A percentile compares a stretch with the other conserved stretches of the same genome.
Evolutionary conservation across 2,113 vertebrate species (phyloP).

Genomic region (Oenanthe melanoleuca): DNA sequence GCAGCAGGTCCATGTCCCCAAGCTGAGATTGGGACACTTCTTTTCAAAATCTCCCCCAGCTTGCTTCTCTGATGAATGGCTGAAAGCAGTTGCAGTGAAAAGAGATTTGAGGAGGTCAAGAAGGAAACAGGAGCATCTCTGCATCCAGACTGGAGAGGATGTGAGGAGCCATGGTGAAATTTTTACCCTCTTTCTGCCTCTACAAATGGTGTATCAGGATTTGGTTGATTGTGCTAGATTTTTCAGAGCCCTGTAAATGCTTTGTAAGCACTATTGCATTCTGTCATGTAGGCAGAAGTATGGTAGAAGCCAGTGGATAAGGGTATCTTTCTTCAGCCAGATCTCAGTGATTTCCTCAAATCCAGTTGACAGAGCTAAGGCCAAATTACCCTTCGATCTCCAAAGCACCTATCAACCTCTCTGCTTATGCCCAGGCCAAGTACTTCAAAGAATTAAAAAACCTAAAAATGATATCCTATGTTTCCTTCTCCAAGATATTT

Average conservation of each 20-base stretch:
- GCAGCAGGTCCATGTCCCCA: background rate
- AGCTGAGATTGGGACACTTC: background rate
- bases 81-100: background rate
- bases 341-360: background rate
- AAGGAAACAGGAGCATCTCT: background rate
- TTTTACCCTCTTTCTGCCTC: background rate
- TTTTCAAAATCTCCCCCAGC: background rate
- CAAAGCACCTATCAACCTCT: background rate
- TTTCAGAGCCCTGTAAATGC: background rate
- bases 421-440: background rate
- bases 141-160: background rate
- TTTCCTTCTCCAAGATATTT: background rate
- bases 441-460: background rate
- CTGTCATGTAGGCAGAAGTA: fast-evolving
- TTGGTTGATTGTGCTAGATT: background rate
- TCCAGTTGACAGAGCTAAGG: background rate
- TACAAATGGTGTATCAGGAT: background rate
- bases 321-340: background rate
- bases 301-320: background rate
- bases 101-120: background rate
- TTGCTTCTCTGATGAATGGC: background rate
- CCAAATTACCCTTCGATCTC: background rate
- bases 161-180: background rate
- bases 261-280: background rate
- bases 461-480: background rate